Evolutionary conservation across 1,140 invertebrate genomes (phyloP), one percentile per base, ranked within the genome.

Genomic region (Leptinotarsa texana): DNA sequence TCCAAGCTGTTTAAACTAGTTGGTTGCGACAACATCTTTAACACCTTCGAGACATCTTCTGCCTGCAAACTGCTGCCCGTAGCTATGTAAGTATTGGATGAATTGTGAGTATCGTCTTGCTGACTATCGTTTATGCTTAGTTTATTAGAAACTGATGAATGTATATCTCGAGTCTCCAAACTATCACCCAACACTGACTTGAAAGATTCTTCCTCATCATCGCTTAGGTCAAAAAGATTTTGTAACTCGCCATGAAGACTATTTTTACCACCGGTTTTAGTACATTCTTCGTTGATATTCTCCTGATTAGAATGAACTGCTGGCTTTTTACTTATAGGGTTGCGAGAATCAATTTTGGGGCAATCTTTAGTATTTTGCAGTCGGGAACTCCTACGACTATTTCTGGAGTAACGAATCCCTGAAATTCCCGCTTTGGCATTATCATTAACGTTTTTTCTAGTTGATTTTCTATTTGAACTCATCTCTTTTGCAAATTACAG

Each of bases 21-120:
- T 48, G 78, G 67, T 74, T 77, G 77, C 1, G 75, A 75, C 27
- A 81, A 72, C 17, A 81, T 73, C 73, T 81, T 81, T 21, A 81
- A 66, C n/a, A 81, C 74, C 77, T 81, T 78, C 2, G 76, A 73
- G 17, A 79, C 77, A 75, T 81, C 77, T 42, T 76, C 74, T 3
- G 33, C n/a, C 21, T 47, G 42, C 18, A 69, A 49, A 22, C 47
- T 69, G n/a, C 68, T 47, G 18, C 51, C n/a, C 6, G 51, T 57
- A 18, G 51, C 51, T 57, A 57, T 57, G 13, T 27, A 33, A 42
- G 15, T 67, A 22, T 42, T 67, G 6, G 65, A 42, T 42, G 33
- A 42, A 42, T 42, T 42, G 8, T 33, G 33, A 8, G 33, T 33
- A 33, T 33, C 8, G 8, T 42, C 33, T 42, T 42, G 11, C 8